Evolutionary conservation across 2,888 invertebrate genomes (phyloP).

Genomic region (Nemotelus pantherinus): DNA sequence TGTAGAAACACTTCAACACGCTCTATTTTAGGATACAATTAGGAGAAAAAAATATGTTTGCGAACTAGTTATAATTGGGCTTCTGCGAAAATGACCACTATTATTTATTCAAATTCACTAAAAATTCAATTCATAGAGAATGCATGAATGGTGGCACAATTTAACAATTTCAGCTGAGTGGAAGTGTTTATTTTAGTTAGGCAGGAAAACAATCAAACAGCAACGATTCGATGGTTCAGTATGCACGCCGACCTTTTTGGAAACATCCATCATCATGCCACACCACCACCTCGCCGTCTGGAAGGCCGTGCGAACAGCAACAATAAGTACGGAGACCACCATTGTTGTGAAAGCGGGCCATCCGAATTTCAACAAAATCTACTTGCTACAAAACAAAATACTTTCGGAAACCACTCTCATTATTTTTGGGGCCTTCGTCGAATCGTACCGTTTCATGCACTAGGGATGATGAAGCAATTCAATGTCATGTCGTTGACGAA

Average conservation of each 20-base stretch:
- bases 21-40: too few relatives aligned
- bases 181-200: conserved; percentile 31
- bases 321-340: conserved; percentile 14
- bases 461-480: background rate
- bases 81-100: background rate
- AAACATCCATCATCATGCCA: background rate
- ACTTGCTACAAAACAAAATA: conserved; percentile 15
- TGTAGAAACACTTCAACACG: too few relatives aligned
- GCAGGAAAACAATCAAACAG: conserved; percentile 32
- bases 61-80: background rate
- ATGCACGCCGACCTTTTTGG: conserved; percentile 14
- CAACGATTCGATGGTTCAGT: conserved; percentile 25
- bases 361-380: conserved; percentile 4
- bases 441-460: background rate
- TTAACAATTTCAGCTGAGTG: background rate
- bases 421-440: conserved; percentile 21
- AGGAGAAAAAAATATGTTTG: too few relatives aligned
- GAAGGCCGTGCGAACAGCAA: background rate
- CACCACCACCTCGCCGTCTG: background rate
- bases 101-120: background rate
- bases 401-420: conserved; percentile 33
- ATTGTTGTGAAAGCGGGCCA: conserved; percentile 14
- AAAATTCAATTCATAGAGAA: conserved; percentile 3
- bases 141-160: conserved; percentile 6
- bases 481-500: conserved; percentile 1